These are phyloP conservation scores for Periophthalmodon schlosseri DNA, from an alignment of 2,113 vertebrate species.

Conservation along the genomic window DNA sequence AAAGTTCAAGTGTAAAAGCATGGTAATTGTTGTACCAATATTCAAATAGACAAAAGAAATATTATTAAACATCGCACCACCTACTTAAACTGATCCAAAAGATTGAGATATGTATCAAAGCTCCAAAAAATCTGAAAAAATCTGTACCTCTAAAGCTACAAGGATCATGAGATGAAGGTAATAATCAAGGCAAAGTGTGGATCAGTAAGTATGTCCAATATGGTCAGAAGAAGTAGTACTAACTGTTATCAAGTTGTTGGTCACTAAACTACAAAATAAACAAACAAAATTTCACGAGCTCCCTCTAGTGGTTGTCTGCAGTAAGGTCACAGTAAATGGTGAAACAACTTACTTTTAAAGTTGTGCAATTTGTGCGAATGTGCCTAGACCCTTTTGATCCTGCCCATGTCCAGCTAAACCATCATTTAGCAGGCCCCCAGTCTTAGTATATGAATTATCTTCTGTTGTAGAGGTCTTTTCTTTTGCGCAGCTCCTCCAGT, in stretches of 20 bases:
- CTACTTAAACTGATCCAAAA: no score
- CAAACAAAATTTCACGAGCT: not conserved
- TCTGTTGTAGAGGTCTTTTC: constrained; percentile 89
- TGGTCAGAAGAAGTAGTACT: not conserved
- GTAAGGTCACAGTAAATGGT: not conserved
- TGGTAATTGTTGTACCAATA: not conserved
- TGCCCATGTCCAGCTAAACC: not conserved
- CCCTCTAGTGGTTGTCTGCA: constrained; percentile 10
- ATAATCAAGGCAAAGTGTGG: not conserved
- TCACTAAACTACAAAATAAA: not conserved
- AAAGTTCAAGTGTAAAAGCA: not conserved
- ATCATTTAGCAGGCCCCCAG: not conserved
- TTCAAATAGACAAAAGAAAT: not conserved
- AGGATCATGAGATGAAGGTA: not conserved
- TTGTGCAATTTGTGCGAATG: not conserved
- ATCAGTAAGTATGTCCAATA: not conserved
- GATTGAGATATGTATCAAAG: no score
- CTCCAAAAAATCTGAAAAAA: not conserved
- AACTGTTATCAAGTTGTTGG: not conserved
- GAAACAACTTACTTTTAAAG: not conserved
- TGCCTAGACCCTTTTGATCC: not conserved
- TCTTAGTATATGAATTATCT: constrained; percentile 40
- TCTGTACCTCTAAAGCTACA: not conserved
- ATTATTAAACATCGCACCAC: no score
- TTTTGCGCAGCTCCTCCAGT: constrained; percentile 85